Evolutionary conservation across 2,888 invertebrate species (phyloP), one percentile per base, ranked within the genome.

Genomic region (Hyposoter dolosus): DNA sequence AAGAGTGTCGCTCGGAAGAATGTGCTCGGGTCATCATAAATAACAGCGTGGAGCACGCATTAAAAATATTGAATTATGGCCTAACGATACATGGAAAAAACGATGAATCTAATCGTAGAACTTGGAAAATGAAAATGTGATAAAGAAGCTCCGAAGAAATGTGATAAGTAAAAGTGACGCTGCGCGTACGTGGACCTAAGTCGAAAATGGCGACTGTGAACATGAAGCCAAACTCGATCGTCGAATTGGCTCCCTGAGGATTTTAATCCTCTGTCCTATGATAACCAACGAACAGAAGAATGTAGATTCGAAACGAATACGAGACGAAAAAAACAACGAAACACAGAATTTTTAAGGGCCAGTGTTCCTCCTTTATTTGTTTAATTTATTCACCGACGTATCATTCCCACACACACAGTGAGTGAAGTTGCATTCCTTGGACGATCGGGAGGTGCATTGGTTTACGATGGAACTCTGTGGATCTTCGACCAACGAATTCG

Each of bases 381-480:
- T 3, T n/a, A 19, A 53, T 68, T 19, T 53, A 85, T 80, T 81
- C 85, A 82, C 68, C 47, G 83, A 88, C 89, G 83, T 85, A 91
- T 85, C 91, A 91, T 91, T 91, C 91, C 91, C 88, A 89, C 84
- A 86, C 84, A 86, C 84, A 77, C 71, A 75, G 56, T 75, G 78
- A 83, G 84, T 86, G 75, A 86, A 87, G 86, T 88, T 91, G 91
- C 91, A 92, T 92, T 91, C 91, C 91, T 86, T 84, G 82, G 75
- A 83, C 81, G 82, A 86, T 86, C 82, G 71, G 82, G 86, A 82
- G 86, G 86, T 40, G 40, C 83, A 86, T 86, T 78, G 68, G 81
- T 78, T 74, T 77, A 81, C 63, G 68, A 80, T 50, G 23, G 43
- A 75, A 35, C 82, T 85, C 80, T 81, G 81, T 82, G 47, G 75